phyloP scores from a whole-genome alignment of 2,797 vertebrate species.

The Enteromius trimaculatus region DNA sequence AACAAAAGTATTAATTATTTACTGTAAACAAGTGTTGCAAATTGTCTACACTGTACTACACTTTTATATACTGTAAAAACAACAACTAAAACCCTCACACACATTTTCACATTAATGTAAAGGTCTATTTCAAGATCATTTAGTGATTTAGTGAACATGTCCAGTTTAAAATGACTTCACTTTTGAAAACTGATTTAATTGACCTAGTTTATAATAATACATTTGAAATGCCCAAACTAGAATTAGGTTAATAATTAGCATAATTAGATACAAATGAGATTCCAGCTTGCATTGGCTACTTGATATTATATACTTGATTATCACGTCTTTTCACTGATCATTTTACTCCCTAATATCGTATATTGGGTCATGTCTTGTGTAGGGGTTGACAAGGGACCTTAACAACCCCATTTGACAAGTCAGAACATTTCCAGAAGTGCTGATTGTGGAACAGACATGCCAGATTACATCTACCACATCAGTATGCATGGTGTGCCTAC shows the following conservation, averaged over 20 bases:
- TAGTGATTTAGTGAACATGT: constrained; percentile 42
- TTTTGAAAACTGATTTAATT: constrained; percentile 62
- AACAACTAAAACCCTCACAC: too few relatives aligned
- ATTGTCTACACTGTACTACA: neutral
- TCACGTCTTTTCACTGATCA: constrained; percentile 25
- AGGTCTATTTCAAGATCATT: neutral
- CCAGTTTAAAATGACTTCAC: constrained; percentile 50
- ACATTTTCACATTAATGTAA: neutral
- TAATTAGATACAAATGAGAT: constrained; percentile 52
- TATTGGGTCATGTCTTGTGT: constrained; percentile 9
- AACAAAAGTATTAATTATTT: neutral
- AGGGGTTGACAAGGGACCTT: neutral
- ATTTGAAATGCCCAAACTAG: constrained; percentile 54
- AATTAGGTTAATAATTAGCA: constrained; percentile 62
- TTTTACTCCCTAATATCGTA: neutral
- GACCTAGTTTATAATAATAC: constrained; percentile 63
- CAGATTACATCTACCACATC: constrained; percentile 64
- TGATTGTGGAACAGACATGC: neutral
- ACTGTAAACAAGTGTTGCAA: neutral
- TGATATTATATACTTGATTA: constrained; percentile 47
- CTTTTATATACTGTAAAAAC: neutral
- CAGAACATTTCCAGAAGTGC: neutral
- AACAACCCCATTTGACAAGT: constrained; percentile 9
- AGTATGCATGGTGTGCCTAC: constrained; percentile 76
- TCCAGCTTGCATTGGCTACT: constrained; percentile 47